These are phyloP conservation scores for Ctena decussata DNA, from an alignment of 2,888 invertebrate species.

Conservation along the genomic window DNA sequence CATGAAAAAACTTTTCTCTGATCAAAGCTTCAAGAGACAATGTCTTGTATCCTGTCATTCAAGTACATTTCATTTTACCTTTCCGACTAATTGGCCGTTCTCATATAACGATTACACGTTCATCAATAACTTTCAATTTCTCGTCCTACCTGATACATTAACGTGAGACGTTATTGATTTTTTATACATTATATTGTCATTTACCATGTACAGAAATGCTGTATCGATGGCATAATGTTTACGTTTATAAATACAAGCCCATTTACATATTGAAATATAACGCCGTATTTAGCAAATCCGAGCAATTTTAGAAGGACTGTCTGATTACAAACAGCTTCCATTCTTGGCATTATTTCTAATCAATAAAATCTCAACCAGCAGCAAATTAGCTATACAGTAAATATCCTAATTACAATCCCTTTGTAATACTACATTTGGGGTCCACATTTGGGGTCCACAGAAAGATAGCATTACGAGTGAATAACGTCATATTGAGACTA, in stretches of 20 bases:
- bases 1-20: not conserved
- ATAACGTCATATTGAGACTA: no score
- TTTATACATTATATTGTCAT: slow-evolving; percentile 8
- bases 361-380: no score
- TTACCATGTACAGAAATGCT: not conserved
- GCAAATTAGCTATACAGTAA: no score
- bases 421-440: no score
- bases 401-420: no score
- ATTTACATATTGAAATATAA: not conserved
- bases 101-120: not conserved
- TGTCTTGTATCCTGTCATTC: not conserved
- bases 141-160: not conserved
- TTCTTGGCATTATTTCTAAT: no score
- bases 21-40: not conserved
- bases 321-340: not conserved
- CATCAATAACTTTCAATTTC: not conserved
- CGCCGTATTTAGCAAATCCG: not conserved
- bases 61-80: not conserved
- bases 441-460: no score
- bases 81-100: not conserved
- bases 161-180: not conserved
- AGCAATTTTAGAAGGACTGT: not conserved
- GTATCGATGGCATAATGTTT: slow-evolving; percentile 1
- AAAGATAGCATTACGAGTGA: no score
- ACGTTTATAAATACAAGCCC: not conserved